phyloP scores from a whole-genome alignment of 1,140 invertebrate genomes.

The Procambarus virginalis region DNA sequence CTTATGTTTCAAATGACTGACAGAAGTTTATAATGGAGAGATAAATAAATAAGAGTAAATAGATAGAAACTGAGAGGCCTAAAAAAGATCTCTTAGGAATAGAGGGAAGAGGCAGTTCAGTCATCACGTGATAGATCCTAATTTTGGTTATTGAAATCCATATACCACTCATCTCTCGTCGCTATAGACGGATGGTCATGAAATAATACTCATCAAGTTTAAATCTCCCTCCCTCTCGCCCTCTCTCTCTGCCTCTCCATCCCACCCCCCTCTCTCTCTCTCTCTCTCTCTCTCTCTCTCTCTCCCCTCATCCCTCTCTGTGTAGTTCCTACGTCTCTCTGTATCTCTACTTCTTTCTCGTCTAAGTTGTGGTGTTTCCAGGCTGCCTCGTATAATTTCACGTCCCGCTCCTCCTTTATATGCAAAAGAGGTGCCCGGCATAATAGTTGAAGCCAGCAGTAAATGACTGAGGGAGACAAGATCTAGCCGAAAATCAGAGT shows the following conservation, averaged over 20 bases:
- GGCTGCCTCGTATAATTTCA: conserved; percentile 13
- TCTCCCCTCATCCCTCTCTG: background rate
- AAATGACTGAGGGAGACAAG: background rate
- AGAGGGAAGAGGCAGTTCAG: background rate
- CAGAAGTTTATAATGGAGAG: background rate
- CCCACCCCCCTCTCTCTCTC: conserved; percentile 12
- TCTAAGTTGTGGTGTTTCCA: background rate
- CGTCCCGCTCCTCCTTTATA: conserved; percentile 9
- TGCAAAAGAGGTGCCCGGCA: conserved; percentile 2
- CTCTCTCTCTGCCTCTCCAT: no score
- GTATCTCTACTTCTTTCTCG: background rate
- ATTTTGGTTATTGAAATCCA: background rate
- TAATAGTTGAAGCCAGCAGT: background rate
- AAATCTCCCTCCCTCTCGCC: background rate
- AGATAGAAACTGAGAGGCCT: background rate
- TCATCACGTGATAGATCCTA: background rate
- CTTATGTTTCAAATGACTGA: background rate
- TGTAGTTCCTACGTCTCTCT: background rate
- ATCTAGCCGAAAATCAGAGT: conserved; percentile 23
- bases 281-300: conserved; percentile 21
- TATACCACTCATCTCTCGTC: background rate
- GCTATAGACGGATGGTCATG: no score
- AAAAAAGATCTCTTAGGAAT: background rate
- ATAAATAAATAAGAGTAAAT: no score
- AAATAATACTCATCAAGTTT: background rate